Percentiles rank a stretch among this genome's conserved stretches.
These are phyloP conservation scores for Pyralis farinalis DNA, from an alignment of 2,888 invertebrate genomes.

Conservation along the genomic window DNA sequence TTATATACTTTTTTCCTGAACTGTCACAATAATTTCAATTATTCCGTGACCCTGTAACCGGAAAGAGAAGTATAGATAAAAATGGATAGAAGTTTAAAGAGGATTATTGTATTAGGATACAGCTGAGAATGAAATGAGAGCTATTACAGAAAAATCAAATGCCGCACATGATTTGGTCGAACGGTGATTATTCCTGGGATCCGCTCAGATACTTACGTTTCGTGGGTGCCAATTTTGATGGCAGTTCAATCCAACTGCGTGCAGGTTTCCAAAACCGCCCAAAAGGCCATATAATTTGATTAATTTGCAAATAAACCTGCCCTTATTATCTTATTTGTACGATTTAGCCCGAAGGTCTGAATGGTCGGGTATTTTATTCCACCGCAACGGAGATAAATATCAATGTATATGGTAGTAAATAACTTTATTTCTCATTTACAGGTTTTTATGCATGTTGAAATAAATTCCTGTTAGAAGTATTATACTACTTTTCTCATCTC, in stretches of 20 bases:
- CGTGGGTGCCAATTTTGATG: conserved; percentile 49
- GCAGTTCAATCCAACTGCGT: conserved; percentile 6
- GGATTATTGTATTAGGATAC: too few relatives aligned
- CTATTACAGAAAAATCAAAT: background rate
- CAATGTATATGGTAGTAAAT: background rate
- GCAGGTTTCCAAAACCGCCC: conserved; percentile 7
- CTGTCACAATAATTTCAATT: too few relatives aligned
- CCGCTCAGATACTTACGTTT: conserved; percentile 27
- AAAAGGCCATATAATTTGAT: conserved; percentile 19
- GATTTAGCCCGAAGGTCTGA: background rate
- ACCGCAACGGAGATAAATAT: background rate
- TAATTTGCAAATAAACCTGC: conserved; percentile 17
- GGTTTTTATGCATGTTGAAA: background rate
- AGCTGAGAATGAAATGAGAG: too few relatives aligned
- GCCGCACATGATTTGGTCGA: background rate
- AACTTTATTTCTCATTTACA: background rate
- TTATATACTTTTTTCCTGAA: too few relatives aligned
- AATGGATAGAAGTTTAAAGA: too few relatives aligned
- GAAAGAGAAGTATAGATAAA: too few relatives aligned
- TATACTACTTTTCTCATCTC: too few relatives aligned
- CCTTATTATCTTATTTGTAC: conserved; percentile 9
- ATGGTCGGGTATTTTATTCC: background rate
- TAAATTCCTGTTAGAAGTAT: too few relatives aligned
- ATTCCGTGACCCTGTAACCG: too few relatives aligned
- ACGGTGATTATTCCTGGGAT: background rate